Evolutionary conservation across 2,888 invertebrate species (phyloP).

Genomic region (Imbricaverruca yamaguchii): DNA sequence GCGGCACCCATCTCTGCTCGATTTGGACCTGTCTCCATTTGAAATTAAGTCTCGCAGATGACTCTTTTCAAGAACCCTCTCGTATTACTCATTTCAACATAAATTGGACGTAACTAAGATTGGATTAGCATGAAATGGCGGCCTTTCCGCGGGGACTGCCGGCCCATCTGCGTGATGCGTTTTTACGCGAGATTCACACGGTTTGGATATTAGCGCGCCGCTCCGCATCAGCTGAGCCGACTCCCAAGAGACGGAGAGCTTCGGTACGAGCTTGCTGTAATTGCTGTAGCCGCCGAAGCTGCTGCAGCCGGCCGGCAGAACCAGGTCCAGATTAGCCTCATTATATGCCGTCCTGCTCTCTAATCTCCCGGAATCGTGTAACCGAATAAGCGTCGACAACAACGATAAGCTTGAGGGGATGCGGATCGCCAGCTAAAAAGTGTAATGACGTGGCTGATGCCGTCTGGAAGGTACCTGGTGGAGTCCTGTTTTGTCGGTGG

Average conservation of each 20-base stretch:
- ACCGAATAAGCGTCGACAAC: not conserved
- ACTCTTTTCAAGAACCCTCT: slow-evolving; percentile 6
- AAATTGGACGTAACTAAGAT: slow-evolving; percentile 13
- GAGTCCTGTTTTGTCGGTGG: too few species aligned
- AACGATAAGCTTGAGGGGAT: not conserved
- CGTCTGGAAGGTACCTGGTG: too few species aligned
- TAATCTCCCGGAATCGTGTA: not conserved
- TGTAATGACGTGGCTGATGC: too few species aligned
- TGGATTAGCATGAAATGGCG: not conserved
- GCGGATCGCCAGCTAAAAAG: not conserved
- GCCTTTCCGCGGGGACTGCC: not conserved
- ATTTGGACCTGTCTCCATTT: not conserved
- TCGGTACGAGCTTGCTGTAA: not conserved
- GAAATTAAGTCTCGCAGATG: not conserved
- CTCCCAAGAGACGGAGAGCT: not conserved
- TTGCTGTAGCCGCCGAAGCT: not conserved
- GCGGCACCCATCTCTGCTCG: too few species aligned
- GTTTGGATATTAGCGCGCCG: not conserved
- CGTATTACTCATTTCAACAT: not conserved
- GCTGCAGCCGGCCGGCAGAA: not conserved
- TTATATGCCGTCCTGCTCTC: not conserved
- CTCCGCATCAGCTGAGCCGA: not conserved
- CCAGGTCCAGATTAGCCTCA: not conserved
- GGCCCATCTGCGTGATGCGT: slow-evolving; percentile 3
- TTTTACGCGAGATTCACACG: not conserved